These are phyloP conservation scores for Nyctalus aviator DNA, from an alignment of 2,797 vertebrate species.

Conservation along the genomic window DNA sequence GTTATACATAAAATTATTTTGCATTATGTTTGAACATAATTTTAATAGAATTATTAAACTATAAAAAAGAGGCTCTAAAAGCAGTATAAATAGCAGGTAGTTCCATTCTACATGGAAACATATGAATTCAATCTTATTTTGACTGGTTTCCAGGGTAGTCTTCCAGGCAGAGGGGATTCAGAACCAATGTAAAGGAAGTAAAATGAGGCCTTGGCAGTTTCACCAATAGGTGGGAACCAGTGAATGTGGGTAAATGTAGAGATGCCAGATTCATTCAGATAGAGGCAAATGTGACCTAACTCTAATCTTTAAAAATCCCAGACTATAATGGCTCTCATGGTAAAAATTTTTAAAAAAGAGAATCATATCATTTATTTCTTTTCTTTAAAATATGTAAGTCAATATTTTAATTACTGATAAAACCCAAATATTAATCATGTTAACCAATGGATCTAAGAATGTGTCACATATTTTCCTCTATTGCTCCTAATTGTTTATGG, in stretches of 20 bases:
- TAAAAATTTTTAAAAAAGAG: conserved; percentile 65
- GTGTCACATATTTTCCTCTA: not conserved
- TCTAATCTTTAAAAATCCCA: conserved; percentile 74
- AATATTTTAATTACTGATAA: not conserved
- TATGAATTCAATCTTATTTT: conserved; percentile 82
- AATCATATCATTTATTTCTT: conserved; percentile 11
- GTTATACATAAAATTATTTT: not conserved
- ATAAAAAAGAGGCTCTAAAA: conserved; percentile 64
- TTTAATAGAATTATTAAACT: conserved; percentile 34
- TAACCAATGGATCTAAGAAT: conserved; percentile 5
- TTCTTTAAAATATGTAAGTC: conserved; percentile 10
- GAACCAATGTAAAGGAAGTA: conserved; percentile 82
- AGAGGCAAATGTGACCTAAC: conserved; percentile 63
- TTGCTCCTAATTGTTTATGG: not conserved
- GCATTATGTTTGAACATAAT: not conserved
- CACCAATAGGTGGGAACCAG: conserved; percentile 74
- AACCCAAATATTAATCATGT: not conserved
- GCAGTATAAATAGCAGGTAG: conserved; percentile 68
- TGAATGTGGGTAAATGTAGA: conserved; percentile 72
- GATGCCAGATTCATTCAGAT: conserved; percentile 74
- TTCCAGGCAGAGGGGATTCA: conserved; percentile 79
- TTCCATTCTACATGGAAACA: conserved; percentile 73
- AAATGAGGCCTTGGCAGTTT: conserved; percentile 81
- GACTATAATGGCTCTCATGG: conserved; percentile 56
- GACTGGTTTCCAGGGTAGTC: conserved; percentile 80